A percentile compares a stretch with the other conserved stretches of the same genome.
Conservation (phyloP, 2,113 vertebrate genomes). For the Odocoileus hemionus region DNA sequence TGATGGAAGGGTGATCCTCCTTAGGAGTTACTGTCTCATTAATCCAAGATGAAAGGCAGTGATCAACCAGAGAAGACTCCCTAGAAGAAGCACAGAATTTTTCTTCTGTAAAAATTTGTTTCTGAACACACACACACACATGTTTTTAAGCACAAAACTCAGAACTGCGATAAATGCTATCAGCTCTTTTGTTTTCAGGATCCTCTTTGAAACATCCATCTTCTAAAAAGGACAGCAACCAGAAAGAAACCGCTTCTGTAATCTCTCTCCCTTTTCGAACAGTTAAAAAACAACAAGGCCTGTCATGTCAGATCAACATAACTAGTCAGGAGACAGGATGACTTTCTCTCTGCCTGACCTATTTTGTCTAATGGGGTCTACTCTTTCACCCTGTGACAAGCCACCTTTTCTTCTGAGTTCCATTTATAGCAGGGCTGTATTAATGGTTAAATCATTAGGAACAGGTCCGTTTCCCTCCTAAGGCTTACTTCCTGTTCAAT, state of each 20-base stretch:
- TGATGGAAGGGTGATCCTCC: background rate
- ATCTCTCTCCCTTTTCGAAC: constrained; percentile 25
- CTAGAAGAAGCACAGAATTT: background rate
- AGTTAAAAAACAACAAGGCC: constrained; percentile 21
- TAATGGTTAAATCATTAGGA: constrained; percentile 54
- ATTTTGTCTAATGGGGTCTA: constrained; percentile 60
- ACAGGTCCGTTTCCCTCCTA: constrained; percentile 12
- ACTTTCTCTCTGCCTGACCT: constrained; percentile 50
- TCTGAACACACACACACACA: background rate
- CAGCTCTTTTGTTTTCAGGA: constrained; percentile 36
- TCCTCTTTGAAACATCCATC: constrained; percentile 41
- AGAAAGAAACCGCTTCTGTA: constrained; percentile 22
- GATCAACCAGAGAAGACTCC: background rate
- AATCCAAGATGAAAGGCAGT: constrained; percentile 13
- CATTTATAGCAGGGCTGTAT: constrained; percentile 60
- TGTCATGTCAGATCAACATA: constrained; percentile 58
- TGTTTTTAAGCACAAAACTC: background rate
- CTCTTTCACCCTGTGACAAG: constrained; percentile 55
- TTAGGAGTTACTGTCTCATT: background rate
- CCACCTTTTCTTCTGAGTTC: constrained; percentile 41
- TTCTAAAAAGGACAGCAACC: constrained; percentile 36
- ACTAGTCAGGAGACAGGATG: constrained; percentile 22
- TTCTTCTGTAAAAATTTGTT: background rate
- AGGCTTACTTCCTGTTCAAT: constrained; percentile 33
- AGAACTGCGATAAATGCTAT: constrained; percentile 12